Evolutionary conservation across 2,888 invertebrate genomes (phyloP).

Genomic region (Phalangium opilio): DNA sequence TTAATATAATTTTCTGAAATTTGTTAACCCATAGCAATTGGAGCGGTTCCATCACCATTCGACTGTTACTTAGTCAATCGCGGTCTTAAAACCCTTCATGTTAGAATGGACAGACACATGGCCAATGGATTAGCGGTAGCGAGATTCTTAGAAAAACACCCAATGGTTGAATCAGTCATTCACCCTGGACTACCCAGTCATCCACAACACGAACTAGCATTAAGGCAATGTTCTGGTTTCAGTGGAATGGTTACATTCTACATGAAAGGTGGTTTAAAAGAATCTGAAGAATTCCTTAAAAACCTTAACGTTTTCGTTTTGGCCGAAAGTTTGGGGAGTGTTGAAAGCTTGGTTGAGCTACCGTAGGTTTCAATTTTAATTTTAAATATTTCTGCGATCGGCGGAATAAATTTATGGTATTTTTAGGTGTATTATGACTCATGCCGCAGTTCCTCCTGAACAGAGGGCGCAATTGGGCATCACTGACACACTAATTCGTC

Average conservation of each 20-base stretch:
- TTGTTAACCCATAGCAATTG: conserved; percentile 46
- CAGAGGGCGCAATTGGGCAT: conserved; percentile 59
- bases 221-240: conserved; percentile 66
- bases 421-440: conserved; percentile 67
- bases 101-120: conserved; percentile 81
- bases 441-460: conserved; percentile 69
- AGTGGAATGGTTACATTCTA: conserved; percentile 86
- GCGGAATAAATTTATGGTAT: no score
- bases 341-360: conserved; percentile 82
- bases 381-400: no score
- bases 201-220: conserved; percentile 63
- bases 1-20: no score
- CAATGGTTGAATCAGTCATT: conserved; percentile 54
- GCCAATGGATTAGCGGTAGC: conserved; percentile 61
- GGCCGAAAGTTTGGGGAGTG: conserved; percentile 90
- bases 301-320: conserved; percentile 47
- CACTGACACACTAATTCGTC: conserved; percentile 61
- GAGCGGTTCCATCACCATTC: conserved; percentile 87
- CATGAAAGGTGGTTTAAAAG: conserved; percentile 37
- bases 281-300: conserved; percentile 17
- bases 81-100: conserved; percentile 77
- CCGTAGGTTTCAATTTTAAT: conserved; percentile 44
- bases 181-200: conserved; percentile 54
- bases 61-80: conserved; percentile 88
- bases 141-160: conserved; percentile 61